Base-by-base conservation (phyloP, 2,797 vertebrate species). In the Centropyge bicolor region DNA sequence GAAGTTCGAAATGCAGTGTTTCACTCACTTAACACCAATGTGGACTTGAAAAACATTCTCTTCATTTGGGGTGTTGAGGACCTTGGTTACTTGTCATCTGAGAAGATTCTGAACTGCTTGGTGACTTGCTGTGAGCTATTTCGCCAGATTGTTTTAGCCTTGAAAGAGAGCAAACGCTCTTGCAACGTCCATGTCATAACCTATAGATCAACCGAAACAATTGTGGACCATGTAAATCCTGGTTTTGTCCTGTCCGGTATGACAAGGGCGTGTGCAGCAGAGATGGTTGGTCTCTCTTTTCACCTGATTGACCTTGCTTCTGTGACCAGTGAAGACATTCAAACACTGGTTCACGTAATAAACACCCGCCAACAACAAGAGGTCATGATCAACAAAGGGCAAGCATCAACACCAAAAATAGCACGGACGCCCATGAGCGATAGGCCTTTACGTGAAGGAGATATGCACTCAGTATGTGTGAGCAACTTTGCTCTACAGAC, bases 221-320 rank as follows among this genome's bases (percentile, higher is more conserved):
- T 76, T 0, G 95, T 96, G 38, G 96, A 97, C 86, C 94, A 92
- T 0, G 1, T 97, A 49, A 97, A 92, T 87, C 90, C 95, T 64
- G 96, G 96, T 11, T 97, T 96, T 93, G 95, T 90, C 3, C 82
- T 98, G 45, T 93, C 92, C 46, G 97, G 97, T 46, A 94, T 98
- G 96, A 95, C 92, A 16, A 94, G 95, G 52, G 93, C 95, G 6
- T 95, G 94, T 86, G 95, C 95, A 38, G 92, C 94, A 38, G 96
- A 96, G 87, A 87, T 95, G 6, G 51, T 85, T 1, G 89, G 77
- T 48, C 76, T 94, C 64, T 88, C 87, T 36, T 96, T 96, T 78
- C 95, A 96, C 79, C 84, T 95, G 54, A 93, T 95, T 65, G 95
- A 96, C 77, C 87, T 96, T 31, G 86, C 91, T 48, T 96, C 96